Conservation (phyloP, 23 tunicate species). For the Trididemnum nubilum region DNA sequence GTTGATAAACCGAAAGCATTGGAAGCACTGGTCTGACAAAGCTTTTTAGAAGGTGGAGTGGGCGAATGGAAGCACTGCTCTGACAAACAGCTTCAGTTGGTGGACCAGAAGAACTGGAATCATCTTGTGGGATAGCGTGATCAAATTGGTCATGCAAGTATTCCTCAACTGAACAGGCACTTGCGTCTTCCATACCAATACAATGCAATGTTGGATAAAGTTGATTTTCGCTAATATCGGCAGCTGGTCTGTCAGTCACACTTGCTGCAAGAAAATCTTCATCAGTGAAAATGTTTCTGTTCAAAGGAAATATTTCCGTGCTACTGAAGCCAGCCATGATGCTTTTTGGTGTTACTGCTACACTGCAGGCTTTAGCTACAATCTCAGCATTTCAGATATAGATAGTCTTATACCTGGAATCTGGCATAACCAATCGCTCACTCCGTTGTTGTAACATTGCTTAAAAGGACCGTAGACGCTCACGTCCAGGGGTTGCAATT, state of each 20-base stretch:
- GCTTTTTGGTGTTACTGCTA: conserved; percentile 4
- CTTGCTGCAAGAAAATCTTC: conserved; percentile 10
- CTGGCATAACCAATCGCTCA: not conserved
- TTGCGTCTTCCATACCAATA: not conserved
- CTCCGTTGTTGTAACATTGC: not conserved
- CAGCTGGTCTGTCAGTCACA: conserved; percentile 17
- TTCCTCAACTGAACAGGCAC: not conserved
- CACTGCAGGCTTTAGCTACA: not conserved
- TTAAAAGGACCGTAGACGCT: not conserved
- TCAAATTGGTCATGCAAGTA: not conserved
- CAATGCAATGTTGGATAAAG: not conserved
- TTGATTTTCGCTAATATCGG: not conserved
- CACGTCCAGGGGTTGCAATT: conserved; percentile 2
- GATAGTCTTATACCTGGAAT: not conserved
- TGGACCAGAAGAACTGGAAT: not conserved
- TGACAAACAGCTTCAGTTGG: not conserved
- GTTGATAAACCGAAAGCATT: not conserved
- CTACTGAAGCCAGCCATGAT: not conserved
- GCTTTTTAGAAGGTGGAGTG: not conserved
- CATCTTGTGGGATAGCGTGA: not conserved
- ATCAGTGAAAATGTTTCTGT: not conserved
- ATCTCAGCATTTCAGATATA: not conserved
- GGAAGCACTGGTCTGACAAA: conserved; percentile 2
- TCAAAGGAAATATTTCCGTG: conserved; percentile 5
- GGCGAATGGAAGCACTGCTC: not conserved